Base-by-base conservation (phyloP, 2,797 vertebrate genomes). In the Vireo griseus region DNA sequence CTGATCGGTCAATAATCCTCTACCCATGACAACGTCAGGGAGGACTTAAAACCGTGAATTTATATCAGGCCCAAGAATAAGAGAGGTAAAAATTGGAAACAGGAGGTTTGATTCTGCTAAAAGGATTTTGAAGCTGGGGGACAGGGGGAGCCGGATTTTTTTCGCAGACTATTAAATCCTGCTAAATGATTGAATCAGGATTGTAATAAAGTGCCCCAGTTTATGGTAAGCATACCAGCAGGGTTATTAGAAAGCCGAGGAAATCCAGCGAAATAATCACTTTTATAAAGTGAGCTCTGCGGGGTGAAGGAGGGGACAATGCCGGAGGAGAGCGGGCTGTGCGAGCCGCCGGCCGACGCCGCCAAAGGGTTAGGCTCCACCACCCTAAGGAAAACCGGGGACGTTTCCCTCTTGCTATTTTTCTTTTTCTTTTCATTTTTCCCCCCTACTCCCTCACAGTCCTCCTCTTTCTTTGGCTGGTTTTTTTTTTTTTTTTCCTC, bases 191-290 rank as follows among this genome's bases (percentile, higher is more conserved):
- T 83, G 93, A 95, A 93, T 95, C 86, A 47, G 78, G 95, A 86
- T 76, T 65, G 88, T 86, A 96, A 94, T 88, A 79, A 96, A 93
- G 37, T 88, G 72, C 80, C 59, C 69, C 35, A 81, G 76, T 89
- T 94, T 95, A 77, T 79, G 94, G 89, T 50, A 67, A 92, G 86
- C 94, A 92, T 95, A 91, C 88, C 87, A 83, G 86, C 66, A 63
- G 67, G 77, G 83, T 96, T 93, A 94, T 96, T 93, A 94, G 94
- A 95, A 95, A 97, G 94, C 94, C 65, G 68, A 85, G 84, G 94
- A 96, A 97, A 97, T 96, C 96, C 97, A 97, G 96, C 75, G 93
- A 95, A 97, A 81, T 73, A 96, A 92, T 88, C 69, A 95, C 92
- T 94, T 94, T 96, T 96, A 90, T 92, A 91, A 96, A 94, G 93